These are phyloP conservation scores for Pristionchus japonicus DNA, from an alignment of 2,888 invertebrate genomes.

Conservation along the genomic window DNA sequence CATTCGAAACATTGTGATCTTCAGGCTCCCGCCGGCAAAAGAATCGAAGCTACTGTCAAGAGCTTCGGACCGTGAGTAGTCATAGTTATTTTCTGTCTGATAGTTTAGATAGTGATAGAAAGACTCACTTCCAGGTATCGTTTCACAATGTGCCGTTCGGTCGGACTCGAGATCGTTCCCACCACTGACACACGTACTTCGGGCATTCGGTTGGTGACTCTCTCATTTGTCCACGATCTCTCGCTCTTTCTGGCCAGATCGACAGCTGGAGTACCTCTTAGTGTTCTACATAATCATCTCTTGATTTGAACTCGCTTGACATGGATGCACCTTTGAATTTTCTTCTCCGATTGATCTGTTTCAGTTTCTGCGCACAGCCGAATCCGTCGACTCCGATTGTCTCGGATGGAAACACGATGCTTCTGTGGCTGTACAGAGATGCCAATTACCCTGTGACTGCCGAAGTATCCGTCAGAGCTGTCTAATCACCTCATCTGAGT, in stretches of 20 bases:
- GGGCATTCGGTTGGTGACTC: background rate
- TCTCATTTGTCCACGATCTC: background rate
- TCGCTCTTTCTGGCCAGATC: too few species aligned
- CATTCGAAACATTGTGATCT: background rate
- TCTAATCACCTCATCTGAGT: too few species aligned
- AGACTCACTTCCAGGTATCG: background rate
- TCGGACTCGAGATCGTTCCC: slow-evolving; percentile 34
- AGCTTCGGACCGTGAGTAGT: slow-evolving; percentile 7
- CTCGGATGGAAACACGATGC: slow-evolving; percentile 29
- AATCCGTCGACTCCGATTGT: slow-evolving; percentile 6
- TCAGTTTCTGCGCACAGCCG: slow-evolving; percentile 23
- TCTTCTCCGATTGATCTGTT: background rate
- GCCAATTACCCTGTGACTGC: slow-evolving; percentile 30
- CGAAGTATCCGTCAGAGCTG: slow-evolving; percentile 10
- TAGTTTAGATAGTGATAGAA: too few species aligned
- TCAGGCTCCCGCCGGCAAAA: slow-evolving; percentile 23
- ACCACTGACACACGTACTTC: slow-evolving; percentile 35
- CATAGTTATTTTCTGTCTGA: background rate
- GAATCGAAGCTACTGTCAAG: slow-evolving; percentile 5
- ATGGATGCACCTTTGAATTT: too few species aligned
- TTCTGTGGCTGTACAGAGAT: slow-evolving; percentile 28
- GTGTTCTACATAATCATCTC: too few species aligned
- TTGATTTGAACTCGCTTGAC: too few species aligned
- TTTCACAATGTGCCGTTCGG: slow-evolving; percentile 37
- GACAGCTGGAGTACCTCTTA: too few species aligned